Conservation (phyloP, 2,888 invertebrate genomes). For the Saturnia pavonia region DNA sequence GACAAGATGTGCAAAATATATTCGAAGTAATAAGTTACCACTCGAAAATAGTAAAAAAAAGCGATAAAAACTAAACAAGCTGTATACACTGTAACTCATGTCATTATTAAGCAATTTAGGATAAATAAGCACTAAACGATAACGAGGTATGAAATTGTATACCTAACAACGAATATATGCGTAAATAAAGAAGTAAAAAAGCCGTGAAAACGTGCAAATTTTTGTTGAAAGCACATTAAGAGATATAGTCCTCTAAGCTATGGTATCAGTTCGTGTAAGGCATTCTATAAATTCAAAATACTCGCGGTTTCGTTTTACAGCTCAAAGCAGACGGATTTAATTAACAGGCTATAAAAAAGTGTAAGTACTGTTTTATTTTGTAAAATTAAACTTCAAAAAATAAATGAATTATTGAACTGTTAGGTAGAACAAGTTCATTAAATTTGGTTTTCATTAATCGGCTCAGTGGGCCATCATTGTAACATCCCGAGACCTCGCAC, state of each 20-base stretch:
- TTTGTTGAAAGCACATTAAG: background rate
- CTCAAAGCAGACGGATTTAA: background rate
- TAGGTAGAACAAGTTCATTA: background rate
- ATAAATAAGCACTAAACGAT: background rate
- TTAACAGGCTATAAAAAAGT: background rate
- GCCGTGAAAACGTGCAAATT: background rate
- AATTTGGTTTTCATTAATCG: background rate
- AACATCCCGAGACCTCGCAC: too few species aligned
- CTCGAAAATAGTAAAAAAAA: background rate
- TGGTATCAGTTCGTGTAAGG: background rate
- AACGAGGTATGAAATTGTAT: background rate
- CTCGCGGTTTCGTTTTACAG: background rate
- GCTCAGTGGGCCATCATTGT: background rate
- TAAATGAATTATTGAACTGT: background rate
- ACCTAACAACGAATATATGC: slow-evolving; percentile 3
- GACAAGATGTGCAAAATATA: too few species aligned
- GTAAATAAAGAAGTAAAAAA: slow-evolving; percentile 1
- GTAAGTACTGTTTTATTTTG: background rate
- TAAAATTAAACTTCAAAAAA: background rate
- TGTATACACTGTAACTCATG: background rate
- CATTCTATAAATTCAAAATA: background rate
- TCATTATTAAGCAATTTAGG: slow-evolving; percentile 7
- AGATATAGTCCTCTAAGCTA: background rate
- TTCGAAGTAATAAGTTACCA: too few species aligned
- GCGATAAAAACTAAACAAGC: background rate